phyloP scores from a whole-genome alignment of 1,140 invertebrate species.

The Mercenaria mercenaria region DNA sequence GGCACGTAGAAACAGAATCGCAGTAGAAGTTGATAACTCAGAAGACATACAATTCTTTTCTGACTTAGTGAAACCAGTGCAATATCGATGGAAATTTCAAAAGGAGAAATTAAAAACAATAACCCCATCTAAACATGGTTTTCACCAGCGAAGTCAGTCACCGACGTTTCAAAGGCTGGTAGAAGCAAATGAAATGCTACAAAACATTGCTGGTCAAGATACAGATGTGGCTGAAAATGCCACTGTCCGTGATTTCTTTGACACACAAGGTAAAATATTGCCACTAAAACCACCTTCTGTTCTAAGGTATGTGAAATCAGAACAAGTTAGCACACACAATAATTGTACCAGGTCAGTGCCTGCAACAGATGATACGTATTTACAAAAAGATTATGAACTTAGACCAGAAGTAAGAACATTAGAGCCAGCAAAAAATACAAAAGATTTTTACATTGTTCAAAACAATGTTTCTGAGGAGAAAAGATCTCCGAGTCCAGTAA shows the following conservation, averaged over 20 bases:
- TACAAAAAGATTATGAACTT: conserved; percentile 13
- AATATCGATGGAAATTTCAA: conserved; percentile 69
- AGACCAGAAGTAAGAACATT: conserved; percentile 42
- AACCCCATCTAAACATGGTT: conserved; percentile 73
- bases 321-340: conserved; percentile 16
- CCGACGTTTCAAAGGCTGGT: conserved; percentile 73
- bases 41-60: conserved; percentile 71
- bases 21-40: conserved; percentile 30
- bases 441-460: conserved; percentile 10
- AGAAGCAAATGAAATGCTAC: conserved; percentile 72
- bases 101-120: conserved; percentile 71
- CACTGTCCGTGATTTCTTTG: conserved; percentile 7
- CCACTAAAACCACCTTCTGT: background rate
- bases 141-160: conserved; percentile 71
- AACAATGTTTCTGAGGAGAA: background rate
- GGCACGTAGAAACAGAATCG: background rate
- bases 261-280: conserved; percentile 50
- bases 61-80: conserved; percentile 74
- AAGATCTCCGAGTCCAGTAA: background rate
- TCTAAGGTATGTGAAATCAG: conserved; percentile 16
- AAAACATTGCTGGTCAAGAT: conserved; percentile 62
- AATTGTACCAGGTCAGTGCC: conserved; percentile 14
- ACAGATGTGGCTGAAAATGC: background rate
- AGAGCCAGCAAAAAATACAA: conserved; percentile 1
- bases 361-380: background rate